phyloP scores from a whole-genome alignment of 2,888 invertebrate species.

The Azorinus chamasolen region DNA sequence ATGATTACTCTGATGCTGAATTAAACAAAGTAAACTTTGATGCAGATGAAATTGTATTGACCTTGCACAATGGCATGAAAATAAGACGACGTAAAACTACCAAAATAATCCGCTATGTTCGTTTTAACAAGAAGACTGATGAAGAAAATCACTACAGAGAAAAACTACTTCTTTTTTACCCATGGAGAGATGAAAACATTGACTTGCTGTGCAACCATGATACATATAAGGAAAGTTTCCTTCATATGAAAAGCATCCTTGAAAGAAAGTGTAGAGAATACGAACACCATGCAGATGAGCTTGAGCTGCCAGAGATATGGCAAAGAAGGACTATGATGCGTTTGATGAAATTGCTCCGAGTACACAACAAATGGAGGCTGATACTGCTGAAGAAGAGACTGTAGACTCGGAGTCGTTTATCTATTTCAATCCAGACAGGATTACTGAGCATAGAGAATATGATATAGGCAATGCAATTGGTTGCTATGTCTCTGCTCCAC shows the following conservation, averaged over 20 bases:
- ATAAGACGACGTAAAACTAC: slow-evolving; percentile 29
- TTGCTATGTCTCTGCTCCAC: slow-evolving; percentile 10
- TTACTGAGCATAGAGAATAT: slow-evolving; percentile 16
- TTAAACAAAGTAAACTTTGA: background rate
- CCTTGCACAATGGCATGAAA: slow-evolving; percentile 44
- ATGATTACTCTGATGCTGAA: background rate
- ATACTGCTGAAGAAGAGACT: slow-evolving; percentile 15
- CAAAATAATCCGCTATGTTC: slow-evolving; percentile 41
- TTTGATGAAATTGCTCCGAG: slow-evolving; percentile 42
- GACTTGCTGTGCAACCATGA: slow-evolving; percentile 3
- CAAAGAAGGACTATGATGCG: slow-evolving; percentile 1
- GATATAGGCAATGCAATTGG: slow-evolving; percentile 47
- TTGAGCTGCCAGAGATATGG: slow-evolving; percentile 18
- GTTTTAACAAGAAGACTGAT: slow-evolving; percentile 44
- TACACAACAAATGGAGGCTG: slow-evolving; percentile 26
- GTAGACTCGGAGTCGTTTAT: slow-evolving; percentile 7
- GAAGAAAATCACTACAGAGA: slow-evolving; percentile 44
- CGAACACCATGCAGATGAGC: slow-evolving; percentile 23
- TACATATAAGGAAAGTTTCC: slow-evolving; percentile 10
- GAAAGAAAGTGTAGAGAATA: slow-evolving; percentile 11
- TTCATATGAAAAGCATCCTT: slow-evolving; percentile 1
- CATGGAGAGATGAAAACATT: slow-evolving; percentile 48
- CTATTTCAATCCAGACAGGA: slow-evolving; percentile 20
- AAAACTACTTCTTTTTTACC: slow-evolving; percentile 42
- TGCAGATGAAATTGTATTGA: slow-evolving; percentile 19